Conservation (phyloP, 2,888 invertebrate genomes). For the Drosophila sordidula region DNA sequence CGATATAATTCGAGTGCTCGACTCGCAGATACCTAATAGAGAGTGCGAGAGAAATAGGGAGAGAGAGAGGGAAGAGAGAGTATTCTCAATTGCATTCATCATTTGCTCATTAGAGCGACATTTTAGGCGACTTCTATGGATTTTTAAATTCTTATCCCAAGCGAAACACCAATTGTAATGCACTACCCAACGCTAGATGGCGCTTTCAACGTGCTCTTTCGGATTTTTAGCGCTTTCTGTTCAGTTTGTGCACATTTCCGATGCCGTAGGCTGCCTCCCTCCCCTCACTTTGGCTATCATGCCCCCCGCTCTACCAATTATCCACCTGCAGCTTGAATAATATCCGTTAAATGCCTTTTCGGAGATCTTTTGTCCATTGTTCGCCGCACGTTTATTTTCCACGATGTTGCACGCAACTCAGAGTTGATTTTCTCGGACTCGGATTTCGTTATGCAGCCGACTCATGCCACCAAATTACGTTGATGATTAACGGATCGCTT, state of each 20-base stretch:
- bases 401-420: constrained; percentile 35
- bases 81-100: constrained; percentile 22
- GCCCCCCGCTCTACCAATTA: background rate
- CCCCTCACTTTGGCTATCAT: background rate
- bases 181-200: background rate
- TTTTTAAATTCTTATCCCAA: background rate
- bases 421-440: constrained; percentile 30
- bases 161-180: background rate
- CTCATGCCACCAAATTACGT: constrained; percentile 44
- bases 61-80: background rate
- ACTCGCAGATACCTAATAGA: background rate
- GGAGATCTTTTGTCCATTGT: constrained; percentile 35
- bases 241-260: constrained; percentile 16
- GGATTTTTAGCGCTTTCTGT: background rate
- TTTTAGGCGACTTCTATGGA: background rate
- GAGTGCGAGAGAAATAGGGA: background rate
- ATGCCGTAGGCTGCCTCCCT: constrained; percentile 12
- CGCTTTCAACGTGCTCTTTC: background rate
- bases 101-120: constrained; percentile 6
- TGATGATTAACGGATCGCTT: constrained; percentile 33
- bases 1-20: background rate
- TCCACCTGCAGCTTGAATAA: constrained; percentile 43
- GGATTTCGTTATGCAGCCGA: constrained; percentile 34
- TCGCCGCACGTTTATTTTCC: constrained; percentile 20
- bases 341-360: constrained; percentile 44